Evolutionary conservation across 2,888 invertebrate species (phyloP).

Genomic region (Sphaerophoria rueppellii): DNA sequence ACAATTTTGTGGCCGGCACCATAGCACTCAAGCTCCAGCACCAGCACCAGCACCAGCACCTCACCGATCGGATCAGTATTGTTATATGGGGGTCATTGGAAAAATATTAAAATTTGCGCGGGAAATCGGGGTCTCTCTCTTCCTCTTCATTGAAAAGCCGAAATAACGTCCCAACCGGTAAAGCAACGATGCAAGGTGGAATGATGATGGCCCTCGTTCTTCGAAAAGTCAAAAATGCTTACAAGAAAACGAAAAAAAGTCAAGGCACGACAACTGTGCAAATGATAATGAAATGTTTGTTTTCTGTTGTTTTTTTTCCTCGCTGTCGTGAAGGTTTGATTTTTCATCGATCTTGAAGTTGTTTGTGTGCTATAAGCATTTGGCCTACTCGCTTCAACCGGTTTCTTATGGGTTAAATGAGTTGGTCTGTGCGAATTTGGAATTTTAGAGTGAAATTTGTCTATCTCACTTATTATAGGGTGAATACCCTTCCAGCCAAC

Average conservation of each 20-base stretch:
- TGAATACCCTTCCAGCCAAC: background rate
- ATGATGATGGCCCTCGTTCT: conserved; percentile 63
- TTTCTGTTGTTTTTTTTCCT: conserved; percentile 12
- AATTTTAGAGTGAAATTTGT: background rate
- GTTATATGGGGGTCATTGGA: conserved; percentile 73
- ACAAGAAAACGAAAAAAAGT: background rate
- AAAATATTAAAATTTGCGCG: conserved; percentile 71
- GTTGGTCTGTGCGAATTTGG: background rate
- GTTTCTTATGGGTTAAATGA: conserved; percentile 68
- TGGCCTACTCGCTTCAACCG: conserved; percentile 71
- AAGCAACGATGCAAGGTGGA: conserved; percentile 59
- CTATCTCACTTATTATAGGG: conserved; percentile 5
- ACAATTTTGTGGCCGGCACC: conserved; percentile 39
- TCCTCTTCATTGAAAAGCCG: background rate
- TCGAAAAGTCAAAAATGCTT: conserved; percentile 60
- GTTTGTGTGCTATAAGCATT: conserved; percentile 64
- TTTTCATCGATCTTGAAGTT: conserved; percentile 30
- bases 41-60: background rate
- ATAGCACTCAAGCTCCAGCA: conserved; percentile 46
- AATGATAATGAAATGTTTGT: conserved; percentile 61
- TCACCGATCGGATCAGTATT: conserved; percentile 66
- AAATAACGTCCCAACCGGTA: background rate
- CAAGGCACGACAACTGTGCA: conserved; percentile 64
- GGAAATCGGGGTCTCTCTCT: conserved; percentile 59
- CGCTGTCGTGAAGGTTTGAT: conserved; percentile 31